Evolutionary conservation across 2,888 invertebrate species (phyloP), one percentile per base, ranked within the genome.

Genomic region (Thera britannica): DNA sequence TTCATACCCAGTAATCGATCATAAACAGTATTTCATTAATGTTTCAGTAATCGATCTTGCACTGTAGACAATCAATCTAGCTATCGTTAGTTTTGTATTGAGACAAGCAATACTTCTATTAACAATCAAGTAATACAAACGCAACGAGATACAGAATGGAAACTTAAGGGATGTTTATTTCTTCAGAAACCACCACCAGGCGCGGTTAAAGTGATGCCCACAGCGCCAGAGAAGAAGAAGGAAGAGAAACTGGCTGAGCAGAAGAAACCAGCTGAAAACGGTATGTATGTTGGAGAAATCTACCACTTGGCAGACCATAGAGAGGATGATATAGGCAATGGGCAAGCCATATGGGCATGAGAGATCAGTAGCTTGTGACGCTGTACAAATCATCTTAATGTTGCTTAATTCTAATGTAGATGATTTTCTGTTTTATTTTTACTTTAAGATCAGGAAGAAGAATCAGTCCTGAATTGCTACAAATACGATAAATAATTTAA

Each of bases 151-250:
- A 34, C 34, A 46, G n/a, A 46, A 46, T 34, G 9, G 4, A 46
- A 9, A 35, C 9, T 3, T 44, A 41, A 62, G 38, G 35, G 7
- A 44, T 44, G 35, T 2, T 54, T 55, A 56, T 36, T 57, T 67
- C 57, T 94, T 61, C 94, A 97, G 97, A 97, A 97, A 93, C 97
- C 97, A 38, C 93, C 93, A 0, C 94, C 97, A 46, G 97, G 97
- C 58, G 97, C 97, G 7, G 96, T 98, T 69, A 96, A 97, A 72
- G 97, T 97, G 74, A 95, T 97, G 89, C 97, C 97, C 58, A 94
- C 96, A 34, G 95, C 95, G 51, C 95, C 96, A 23, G 94, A 95
- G 74, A 95, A 94, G 83, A 94, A 94, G 77, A 93, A 94, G 0
- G 90, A 90, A 36, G 88, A 87, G 78, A 87, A 85, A 63, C 62